These are phyloP conservation scores for Astropecten irregularis DNA, from an alignment of 53 echinoderm and acorn worm genomes.

Conservation along the genomic window DNA sequence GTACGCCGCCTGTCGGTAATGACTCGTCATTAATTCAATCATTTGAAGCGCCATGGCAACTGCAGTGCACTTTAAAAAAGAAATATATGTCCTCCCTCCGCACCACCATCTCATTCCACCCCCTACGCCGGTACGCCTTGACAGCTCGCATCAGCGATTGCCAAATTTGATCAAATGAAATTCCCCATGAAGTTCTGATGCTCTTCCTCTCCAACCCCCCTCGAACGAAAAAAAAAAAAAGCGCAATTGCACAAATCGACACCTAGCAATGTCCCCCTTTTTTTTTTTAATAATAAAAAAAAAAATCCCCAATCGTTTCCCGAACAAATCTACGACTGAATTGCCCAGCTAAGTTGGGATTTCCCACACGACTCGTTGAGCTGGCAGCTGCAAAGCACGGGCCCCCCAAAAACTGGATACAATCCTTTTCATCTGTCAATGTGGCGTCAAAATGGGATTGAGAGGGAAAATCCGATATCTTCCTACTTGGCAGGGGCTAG, in stretches of 20 bases:
- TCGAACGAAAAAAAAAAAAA: too few species aligned
- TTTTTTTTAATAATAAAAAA: conserved; percentile 54
- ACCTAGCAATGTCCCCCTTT: conserved; percentile 43
- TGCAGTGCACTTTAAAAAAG: too few species aligned
- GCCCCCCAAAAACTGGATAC: conserved; percentile 45
- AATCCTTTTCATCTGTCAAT: conserved; percentile 15
- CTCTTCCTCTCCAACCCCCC: background rate
- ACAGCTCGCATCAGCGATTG: too few species aligned
- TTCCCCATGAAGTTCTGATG: conserved; percentile 1
- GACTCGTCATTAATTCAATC: too few species aligned
- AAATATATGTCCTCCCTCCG: too few species aligned
- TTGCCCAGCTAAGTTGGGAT: conserved; percentile 34
- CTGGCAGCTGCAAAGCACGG: conserved; percentile 39
- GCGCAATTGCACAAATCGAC: conserved; percentile 4
- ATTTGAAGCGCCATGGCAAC: too few species aligned
- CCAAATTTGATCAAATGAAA: background rate
- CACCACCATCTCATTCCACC: too few species aligned
- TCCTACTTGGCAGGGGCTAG: too few species aligned
- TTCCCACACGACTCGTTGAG: conserved; percentile 29
- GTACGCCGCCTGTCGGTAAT: too few species aligned
- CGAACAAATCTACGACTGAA: background rate
- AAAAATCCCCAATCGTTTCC: background rate
- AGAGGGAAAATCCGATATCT: background rate
- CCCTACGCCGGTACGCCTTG: too few species aligned
- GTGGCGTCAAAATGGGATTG: background rate